phyloP scores from a whole-genome alignment of 2,888 invertebrate species.

The Phragmatobia fuliginosa region DNA sequence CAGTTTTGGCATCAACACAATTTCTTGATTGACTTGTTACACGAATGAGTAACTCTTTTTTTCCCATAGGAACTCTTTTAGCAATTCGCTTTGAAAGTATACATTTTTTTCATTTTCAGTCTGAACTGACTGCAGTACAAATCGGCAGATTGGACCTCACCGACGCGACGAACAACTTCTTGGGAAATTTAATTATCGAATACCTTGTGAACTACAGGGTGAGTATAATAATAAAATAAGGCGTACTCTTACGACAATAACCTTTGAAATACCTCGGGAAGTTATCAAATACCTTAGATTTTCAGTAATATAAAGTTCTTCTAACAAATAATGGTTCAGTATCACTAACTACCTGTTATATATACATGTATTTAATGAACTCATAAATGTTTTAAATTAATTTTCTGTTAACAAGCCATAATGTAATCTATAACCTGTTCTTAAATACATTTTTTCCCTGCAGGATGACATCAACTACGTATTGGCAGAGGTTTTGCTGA shows the following conservation, averaged over 20 bases:
- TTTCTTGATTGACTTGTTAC: neutral
- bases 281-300: neutral
- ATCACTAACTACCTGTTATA: neutral
- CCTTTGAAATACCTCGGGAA: neutral
- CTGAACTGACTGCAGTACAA: conserved; percentile 31
- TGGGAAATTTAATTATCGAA: conserved; percentile 20
- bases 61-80: neutral
- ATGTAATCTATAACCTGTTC: neutral
- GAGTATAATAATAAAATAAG: too few relatives aligned
- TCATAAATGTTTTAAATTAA: neutral
- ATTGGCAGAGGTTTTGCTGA: conserved; percentile 30
- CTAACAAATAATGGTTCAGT: neutral
- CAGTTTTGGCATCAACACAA: neutral
- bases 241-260: too few relatives aligned
- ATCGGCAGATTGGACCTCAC: conserved; percentile 40
- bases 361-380: neutral
- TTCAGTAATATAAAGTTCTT: neutral
- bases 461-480: conserved; percentile 38
- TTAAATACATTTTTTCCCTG: conserved; percentile 2
- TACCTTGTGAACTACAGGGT: conserved; percentile 25
- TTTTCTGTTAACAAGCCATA: neutral
- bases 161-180: conserved; percentile 29
- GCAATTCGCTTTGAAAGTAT: neutral
- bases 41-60: neutral
- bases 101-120: conserved; percentile 37